Evolutionary conservation across 1,140 invertebrate species (phyloP).

Genomic region (Aradophagus sp.): DNA sequence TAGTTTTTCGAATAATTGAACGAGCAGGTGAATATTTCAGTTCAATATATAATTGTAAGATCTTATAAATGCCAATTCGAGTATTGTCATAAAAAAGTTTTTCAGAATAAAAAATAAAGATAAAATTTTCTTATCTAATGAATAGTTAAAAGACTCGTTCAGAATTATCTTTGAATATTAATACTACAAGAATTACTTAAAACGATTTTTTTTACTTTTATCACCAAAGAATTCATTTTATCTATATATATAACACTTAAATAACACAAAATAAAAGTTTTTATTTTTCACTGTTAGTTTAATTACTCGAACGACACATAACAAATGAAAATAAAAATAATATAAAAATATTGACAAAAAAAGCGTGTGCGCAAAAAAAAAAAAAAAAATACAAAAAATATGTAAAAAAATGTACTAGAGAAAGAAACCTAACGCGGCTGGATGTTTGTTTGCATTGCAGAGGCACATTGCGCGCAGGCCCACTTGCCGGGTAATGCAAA

Average conservation of each 20-base stretch:
- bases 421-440: conserved; percentile 71
- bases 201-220: too few species aligned
- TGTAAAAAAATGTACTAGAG: too few species aligned
- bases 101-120: too few species aligned
- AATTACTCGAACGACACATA: conserved; percentile 21
- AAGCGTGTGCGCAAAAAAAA: conserved; percentile 3
- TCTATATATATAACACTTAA: not conserved
- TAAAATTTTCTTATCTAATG: too few species aligned
- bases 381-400: conserved; percentile 3
- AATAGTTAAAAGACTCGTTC: too few species aligned
- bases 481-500: conserved; percentile 75
- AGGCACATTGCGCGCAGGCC: conserved; percentile 76
- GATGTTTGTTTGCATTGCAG: conserved; percentile 76
- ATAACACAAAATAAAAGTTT: not conserved
- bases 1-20: conserved; percentile 19
- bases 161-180: too few species aligned
- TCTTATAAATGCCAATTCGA: too few species aligned
- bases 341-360: conserved; percentile 1
- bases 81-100: too few species aligned
- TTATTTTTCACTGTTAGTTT: conserved; percentile 1
- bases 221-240: too few species aligned
- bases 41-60: too few species aligned
- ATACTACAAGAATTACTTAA: too few species aligned
- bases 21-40: conserved; percentile 3
- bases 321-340: conserved; percentile 3